Base-by-base conservation (phyloP, 2,113 vertebrate species). In the Oreochromis spilurus region DNA sequence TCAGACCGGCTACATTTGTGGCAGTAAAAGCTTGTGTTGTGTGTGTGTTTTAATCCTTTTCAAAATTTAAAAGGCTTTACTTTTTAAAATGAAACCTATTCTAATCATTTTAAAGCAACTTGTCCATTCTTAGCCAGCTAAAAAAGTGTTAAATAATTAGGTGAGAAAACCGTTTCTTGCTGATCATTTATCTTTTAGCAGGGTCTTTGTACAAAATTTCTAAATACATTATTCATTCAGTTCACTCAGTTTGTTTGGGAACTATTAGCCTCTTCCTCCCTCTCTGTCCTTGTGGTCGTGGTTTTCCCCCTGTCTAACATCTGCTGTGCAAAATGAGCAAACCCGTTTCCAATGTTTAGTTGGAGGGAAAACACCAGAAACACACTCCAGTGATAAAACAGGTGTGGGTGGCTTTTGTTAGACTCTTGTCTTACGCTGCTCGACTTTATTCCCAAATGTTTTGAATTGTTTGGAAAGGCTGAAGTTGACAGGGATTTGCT, bases 381-480 rank as follows among this genome's bases (percentile, higher is more conserved):
- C n/a, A 52, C 14, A 60, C 21, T 65, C 8, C 79, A 54, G 84
- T 91, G 90, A 91, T 88, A 21, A 60, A 91, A 86, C 89, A 92
- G 85, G 86, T 93, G 91, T 88, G 79, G 50, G 84, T 79, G 78
- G 87, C 81, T 87, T 87, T 92, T 83, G 81, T 85, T 77, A 86
- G 84, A 87, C 79, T 79, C 84, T 83, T 60, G 87, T 90, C 77
- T 87, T 82, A 86, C 38, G 84, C 88, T 79, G 79, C 48, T 14
- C 62, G 85, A 82, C 77, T 80, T 85, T 45, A 86, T 89, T 89
- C 87, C 82, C 82, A 88, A 88, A 90, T 91, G 87, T 89, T 92
- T 86, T 48, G 84, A 89, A 82, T 65, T 88, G 86, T 92, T 93
- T 89, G 79, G 88, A 92, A 88, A 91, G 62, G 31, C 89, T 83